Evolutionary conservation across 2,113 vertebrate genomes (phyloP).

Genomic region (Hydrochoerus hydrochaeris): DNA sequence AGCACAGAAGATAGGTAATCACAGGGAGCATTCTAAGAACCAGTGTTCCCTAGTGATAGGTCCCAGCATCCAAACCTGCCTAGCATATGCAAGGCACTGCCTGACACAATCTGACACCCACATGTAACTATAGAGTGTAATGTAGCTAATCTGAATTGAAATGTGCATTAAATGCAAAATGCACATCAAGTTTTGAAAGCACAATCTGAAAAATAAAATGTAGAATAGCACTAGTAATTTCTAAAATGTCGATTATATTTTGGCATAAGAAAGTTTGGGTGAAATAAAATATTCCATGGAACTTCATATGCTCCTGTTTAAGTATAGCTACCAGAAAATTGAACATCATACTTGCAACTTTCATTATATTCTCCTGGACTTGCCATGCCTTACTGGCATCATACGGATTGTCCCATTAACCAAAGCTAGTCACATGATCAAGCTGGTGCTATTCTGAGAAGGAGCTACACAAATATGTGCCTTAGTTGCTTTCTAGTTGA

Average conservation of each 20-base stretch:
- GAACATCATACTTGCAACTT: background rate
- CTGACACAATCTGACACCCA: no score
- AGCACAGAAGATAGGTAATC: fast-evolving
- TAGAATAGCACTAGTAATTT: background rate
- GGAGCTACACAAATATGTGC: fast-evolving
- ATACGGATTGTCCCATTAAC: background rate
- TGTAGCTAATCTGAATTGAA: background rate
- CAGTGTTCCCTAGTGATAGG: background rate
- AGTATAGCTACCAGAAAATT: background rate
- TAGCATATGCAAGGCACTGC: background rate
- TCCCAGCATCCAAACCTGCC: no score
- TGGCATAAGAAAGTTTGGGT: background rate
- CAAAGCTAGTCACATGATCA: background rate
- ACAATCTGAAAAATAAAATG: background rate
- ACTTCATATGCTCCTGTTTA: background rate
- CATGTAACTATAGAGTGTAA: background rate
- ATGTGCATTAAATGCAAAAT: background rate
- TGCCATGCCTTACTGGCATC: background rate
- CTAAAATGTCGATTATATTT: background rate
- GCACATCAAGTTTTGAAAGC: background rate
- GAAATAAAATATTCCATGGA: background rate
- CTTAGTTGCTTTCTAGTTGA: background rate
- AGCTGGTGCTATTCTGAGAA: background rate
- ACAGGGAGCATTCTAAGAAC: background rate
- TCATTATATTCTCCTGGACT: background rate